phyloP scores from a whole-genome alignment of 2,888 invertebrate genomes.

The Anoplius nigerrimus region DNA sequence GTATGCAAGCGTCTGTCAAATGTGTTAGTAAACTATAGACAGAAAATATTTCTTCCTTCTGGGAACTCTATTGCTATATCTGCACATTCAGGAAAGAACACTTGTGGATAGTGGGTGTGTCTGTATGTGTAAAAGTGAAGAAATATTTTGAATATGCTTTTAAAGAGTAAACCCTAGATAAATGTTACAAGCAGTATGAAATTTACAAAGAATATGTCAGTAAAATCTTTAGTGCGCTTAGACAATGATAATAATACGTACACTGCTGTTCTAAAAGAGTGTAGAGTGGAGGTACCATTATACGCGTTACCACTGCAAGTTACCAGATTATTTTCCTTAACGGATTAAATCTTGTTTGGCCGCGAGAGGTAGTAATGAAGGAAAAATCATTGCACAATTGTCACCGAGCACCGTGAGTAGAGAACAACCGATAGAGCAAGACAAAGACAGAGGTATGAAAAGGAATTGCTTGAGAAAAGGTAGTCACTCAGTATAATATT shows the following conservation, averaged over 20 bases:
- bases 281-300: conserved; percentile 68
- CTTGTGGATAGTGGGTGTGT: not conserved
- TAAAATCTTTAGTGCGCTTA: conserved; percentile 40
- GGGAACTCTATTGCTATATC: not conserved
- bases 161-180: conserved; percentile 34
- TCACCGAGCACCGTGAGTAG: conserved; percentile 53
- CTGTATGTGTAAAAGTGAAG: conserved; percentile 28
- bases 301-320: conserved; percentile 65
- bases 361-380: conserved; percentile 37
- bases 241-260: conserved; percentile 61
- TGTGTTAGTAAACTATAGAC: conserved; percentile 29
- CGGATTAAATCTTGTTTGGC: conserved; percentile 35
- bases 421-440: conserved; percentile 46
- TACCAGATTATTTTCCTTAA: conserved; percentile 56
- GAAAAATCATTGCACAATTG: conserved; percentile 29
- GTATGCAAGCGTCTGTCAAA: conserved; percentile 40
- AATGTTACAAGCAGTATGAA: conserved; percentile 40
- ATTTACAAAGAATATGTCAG: conserved; percentile 17
- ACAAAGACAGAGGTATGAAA: conserved; percentile 35
- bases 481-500: not conserved
- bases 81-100: not conserved
- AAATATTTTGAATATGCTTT: conserved; percentile 42
- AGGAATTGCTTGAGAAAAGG: conserved; percentile 27
- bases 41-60: conserved; percentile 41
- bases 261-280: conserved; percentile 66